Conservation (phyloP, 2,888 invertebrate species). For the Pedicia rivosa region DNA sequence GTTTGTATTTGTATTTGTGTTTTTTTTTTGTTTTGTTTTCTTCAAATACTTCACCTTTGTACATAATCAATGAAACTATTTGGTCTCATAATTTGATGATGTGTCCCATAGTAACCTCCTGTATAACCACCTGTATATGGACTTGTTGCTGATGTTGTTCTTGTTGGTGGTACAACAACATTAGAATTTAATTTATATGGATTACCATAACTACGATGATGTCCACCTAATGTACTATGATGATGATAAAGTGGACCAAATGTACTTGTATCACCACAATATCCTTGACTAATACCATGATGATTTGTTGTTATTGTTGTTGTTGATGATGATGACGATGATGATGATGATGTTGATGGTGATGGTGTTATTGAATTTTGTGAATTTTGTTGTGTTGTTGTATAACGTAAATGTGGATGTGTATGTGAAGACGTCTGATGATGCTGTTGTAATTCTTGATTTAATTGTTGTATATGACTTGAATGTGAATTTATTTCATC, state of each 20-base stretch:
- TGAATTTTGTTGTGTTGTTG: neutral
- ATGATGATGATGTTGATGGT: neutral
- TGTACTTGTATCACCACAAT: conserved; percentile 26
- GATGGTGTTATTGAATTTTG: neutral
- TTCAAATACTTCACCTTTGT: conserved; percentile 20
- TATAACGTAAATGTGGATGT: no score
- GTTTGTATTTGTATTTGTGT: no score
- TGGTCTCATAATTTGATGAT: conserved; percentile 11
- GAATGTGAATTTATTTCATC: conserved; percentile 3
- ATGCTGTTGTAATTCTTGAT: conserved; percentile 1
- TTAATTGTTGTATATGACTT: conserved; percentile 1
- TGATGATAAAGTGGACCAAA: conserved; percentile 31
- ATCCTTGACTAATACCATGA: conserved; percentile 22
- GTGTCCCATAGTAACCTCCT: conserved; percentile 11
- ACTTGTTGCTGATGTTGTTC: neutral
- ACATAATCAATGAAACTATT: conserved; percentile 24
- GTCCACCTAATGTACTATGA: conserved; percentile 21
- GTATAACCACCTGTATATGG: conserved; percentile 21
- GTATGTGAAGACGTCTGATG: neutral
- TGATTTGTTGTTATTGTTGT: conserved; percentile 13
- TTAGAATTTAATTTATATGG: conserved; percentile 26
- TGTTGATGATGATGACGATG: conserved; percentile 11
- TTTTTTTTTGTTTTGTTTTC: neutral
- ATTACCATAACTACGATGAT: conserved; percentile 19
- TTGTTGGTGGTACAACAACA: neutral